Percentiles rank a stretch among this genome's conserved stretches.
Conservation (phyloP, 2,113 vertebrate species). For the Rattus norvegicus region DNA sequence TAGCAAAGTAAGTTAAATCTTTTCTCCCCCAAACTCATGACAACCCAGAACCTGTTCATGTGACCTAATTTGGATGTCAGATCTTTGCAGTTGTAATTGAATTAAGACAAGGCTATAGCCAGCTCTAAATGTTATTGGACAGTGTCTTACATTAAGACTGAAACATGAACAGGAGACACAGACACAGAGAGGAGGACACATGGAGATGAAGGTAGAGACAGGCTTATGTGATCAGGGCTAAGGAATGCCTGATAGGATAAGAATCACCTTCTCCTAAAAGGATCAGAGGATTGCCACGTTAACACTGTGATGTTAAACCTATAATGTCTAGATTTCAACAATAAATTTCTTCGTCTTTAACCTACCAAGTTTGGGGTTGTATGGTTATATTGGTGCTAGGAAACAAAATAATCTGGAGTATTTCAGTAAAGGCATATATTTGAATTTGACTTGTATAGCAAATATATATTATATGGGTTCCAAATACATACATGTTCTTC, state of each 20-base stretch:
- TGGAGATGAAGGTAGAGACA: neutral
- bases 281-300: neutral
- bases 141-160: neutral
- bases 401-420: neutral
- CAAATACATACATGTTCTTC: conserved; percentile 14
- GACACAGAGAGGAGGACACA: neutral
- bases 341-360: neutral
- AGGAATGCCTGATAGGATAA: neutral
- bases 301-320: neutral
- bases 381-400: neutral
- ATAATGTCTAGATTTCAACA: neutral
- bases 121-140: neutral
- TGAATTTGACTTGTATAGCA: neutral
- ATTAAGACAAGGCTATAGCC: neutral
- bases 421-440: neutral
- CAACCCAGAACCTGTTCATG: neutral
- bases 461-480: neutral
- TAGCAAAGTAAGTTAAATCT: neutral
- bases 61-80: conserved; percentile 1
- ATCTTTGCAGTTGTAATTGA: neutral
- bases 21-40: neutral
- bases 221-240: neutral
- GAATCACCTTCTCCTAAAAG: neutral
- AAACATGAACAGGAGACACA: neutral
- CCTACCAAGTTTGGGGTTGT: neutral